Evolutionary conservation across 30 jellyfish, hydroid and myxozoan genomes (phyloP), one percentile per base, ranked within the genome.

Genomic region (Mastigias papua): DNA sequence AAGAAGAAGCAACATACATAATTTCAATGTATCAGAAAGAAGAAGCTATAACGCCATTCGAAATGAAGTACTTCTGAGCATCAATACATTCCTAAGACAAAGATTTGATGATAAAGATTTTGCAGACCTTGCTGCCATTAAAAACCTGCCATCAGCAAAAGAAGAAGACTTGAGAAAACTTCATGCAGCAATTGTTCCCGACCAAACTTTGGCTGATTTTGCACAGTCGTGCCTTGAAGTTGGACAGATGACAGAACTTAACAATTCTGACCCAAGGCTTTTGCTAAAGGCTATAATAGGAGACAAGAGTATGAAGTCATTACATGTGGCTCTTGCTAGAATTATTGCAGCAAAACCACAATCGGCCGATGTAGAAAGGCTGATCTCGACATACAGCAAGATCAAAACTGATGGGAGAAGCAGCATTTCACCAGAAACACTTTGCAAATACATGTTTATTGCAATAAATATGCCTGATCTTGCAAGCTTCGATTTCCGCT

Each of bases 381-480:
- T 72, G 83, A 33, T 72, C 35, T 72, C 69, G 34, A 27, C 57
- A 19, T 75, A 7, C 75, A 75, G 50, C 75, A 50, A 50, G 58
- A 75, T 75, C 48, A 75, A 75, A 75, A 75, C 86, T 16, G 86
- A 50, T 49, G 86, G 86, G 86, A 23, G 74, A 57, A 75, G 86
- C 86, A 75, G 86, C 71, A 75, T 50, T 48, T 21, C 74, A 6
- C 86, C 66, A 28, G 86, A 75, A 75, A 75, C 86, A 50, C 86
- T 48, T 49, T 23, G 86, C 86, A 75, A 48, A 50, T 23, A 29
- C n/a, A 49, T 75, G 61, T 27, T 16, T 27, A 75, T 75, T 50
- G 86, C 86, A 50, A 31, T 49, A 27, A 73, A 73, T 49, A 73
- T 73, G 85, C 85, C 85, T 73, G 85, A 49, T 35, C 70, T 73